Conservation (phyloP, 2,888 invertebrate species). For the Pristionchus fissidentatus region DNA sequence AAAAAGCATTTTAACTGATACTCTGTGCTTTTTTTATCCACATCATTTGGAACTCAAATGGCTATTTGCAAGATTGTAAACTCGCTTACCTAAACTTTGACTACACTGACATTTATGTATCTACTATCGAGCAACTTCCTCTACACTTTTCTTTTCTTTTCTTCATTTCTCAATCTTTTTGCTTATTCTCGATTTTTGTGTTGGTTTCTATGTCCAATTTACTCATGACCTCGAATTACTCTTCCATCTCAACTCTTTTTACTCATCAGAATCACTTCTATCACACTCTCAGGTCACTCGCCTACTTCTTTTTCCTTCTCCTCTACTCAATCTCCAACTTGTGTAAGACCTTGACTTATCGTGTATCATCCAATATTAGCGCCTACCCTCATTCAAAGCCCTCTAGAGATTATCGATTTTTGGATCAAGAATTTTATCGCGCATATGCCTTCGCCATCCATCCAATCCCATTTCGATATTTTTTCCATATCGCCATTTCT, state of each 20-base stretch:
- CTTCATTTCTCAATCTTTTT: too few relatives aligned
- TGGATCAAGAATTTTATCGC: constrained; percentile 1
- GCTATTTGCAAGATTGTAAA: not conserved
- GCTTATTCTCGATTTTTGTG: too few relatives aligned
- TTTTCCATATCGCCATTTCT: not conserved
- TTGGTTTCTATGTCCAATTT: not conserved
- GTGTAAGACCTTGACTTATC: constrained; percentile 20
- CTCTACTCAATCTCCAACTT: constrained; percentile 17
- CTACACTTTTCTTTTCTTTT: not conserved
- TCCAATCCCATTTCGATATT: not conserved
- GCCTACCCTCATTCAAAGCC: not conserved
- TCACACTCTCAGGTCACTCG: not conserved
- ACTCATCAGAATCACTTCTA: not conserved
- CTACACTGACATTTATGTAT: not conserved
- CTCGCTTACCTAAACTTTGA: not conserved
- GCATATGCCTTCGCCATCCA: not conserved
- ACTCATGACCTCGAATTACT: not conserved
- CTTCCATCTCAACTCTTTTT: constrained; percentile 1
- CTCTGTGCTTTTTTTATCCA: too few relatives aligned
- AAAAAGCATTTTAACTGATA: too few relatives aligned
- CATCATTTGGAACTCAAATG: not conserved
- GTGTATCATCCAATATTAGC: constrained; percentile 2
- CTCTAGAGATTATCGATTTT: not conserved
- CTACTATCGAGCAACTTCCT: not conserved
- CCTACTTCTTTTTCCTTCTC: constrained; percentile 11